Percentiles rank a stretch among this genome's conserved stretches.
These are phyloP conservation scores for Condylostylus longicornis DNA, from an alignment of 1,140 invertebrate genomes.

Conservation along the genomic window DNA sequence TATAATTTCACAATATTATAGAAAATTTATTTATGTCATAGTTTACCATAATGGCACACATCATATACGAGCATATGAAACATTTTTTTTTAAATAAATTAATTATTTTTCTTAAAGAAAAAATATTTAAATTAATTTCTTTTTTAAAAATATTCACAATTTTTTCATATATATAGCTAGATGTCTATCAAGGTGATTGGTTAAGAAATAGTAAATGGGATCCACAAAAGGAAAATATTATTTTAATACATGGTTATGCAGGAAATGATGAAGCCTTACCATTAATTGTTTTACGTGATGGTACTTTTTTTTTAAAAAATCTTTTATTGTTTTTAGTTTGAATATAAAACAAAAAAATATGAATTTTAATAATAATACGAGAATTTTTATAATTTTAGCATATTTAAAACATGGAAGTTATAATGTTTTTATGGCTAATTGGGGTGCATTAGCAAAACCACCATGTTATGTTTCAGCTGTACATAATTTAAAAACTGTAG, in stretches of 20 bases:
- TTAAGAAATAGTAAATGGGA: conserved; percentile 48
- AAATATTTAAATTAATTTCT: too few relatives aligned
- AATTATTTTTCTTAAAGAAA: too few relatives aligned
- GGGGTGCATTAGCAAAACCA: conserved; percentile 39
- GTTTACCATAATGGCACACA: too few relatives aligned
- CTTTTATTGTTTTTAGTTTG: not conserved
- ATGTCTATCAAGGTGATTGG: conserved; percentile 44
- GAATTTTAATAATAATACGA: not conserved
- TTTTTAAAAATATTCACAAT: too few relatives aligned
- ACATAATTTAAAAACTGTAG: conserved; percentile 38
- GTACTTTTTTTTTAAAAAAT: conserved; percentile 23
- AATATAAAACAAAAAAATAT: not conserved
- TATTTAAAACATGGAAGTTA: conserved; percentile 53
- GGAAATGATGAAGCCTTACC: conserved; percentile 51
- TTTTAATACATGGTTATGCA: conserved; percentile 59
- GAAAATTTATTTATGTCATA: too few relatives aligned
- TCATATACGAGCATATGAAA: too few relatives aligned
- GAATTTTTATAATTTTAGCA: conserved; percentile 31
- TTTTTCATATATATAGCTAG: conserved; percentile 36
- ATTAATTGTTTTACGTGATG: conserved; percentile 47
- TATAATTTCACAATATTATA: too few relatives aligned
- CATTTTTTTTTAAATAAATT: too few relatives aligned
- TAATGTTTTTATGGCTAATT: conserved; percentile 62
- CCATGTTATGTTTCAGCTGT: conserved; percentile 44
- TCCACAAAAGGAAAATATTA: conserved; percentile 45